A percentile compares a stretch with the other conserved stretches of the same genome.
Evolutionary conservation across 1,140 invertebrate species (phyloP).

Genomic region (Mesaphorura yosii): DNA sequence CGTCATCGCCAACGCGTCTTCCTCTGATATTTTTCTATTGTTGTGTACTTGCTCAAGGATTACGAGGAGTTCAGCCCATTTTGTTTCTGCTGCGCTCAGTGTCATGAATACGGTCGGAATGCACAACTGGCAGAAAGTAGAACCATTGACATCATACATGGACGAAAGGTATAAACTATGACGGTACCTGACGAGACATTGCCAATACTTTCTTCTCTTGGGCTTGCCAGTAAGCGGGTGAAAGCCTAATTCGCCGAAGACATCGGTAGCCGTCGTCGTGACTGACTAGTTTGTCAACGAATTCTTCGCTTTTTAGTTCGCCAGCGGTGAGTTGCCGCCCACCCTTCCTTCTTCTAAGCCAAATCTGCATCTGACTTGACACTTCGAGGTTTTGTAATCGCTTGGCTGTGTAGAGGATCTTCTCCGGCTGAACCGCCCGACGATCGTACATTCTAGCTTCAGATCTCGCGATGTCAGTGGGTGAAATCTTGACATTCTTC

Average conservation of each 20-base stretch:
- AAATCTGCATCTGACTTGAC: neutral
- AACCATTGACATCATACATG: neutral
- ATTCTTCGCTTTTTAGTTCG: neutral
- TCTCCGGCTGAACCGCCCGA: neutral
- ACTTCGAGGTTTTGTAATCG: neutral
- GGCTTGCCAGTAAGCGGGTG: neutral
- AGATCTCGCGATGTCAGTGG: neutral
- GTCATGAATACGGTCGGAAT: neutral
- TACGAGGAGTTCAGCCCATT: neutral
- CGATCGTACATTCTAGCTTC: neutral
- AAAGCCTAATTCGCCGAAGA: neutral
- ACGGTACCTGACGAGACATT: neutral
- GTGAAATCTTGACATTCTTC: neutral
- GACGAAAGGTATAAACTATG: too few species aligned
- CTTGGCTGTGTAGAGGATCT: neutral
- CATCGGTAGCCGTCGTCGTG: neutral
- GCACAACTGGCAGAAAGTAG: neutral
- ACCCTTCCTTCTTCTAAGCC: neutral
- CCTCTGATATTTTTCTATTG: slow-evolving; percentile 1
- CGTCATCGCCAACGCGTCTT: neutral
- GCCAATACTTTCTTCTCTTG: neutral
- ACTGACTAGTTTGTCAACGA: neutral
- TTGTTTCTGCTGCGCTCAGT: neutral
- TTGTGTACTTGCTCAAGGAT: too few species aligned
- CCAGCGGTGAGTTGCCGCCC: neutral